A percentile compares a stretch with the other conserved stretches of the same genome.
Evolutionary conservation across 2,888 invertebrate genomes (phyloP).

Genomic region (Bellardia bayeri): DNA sequence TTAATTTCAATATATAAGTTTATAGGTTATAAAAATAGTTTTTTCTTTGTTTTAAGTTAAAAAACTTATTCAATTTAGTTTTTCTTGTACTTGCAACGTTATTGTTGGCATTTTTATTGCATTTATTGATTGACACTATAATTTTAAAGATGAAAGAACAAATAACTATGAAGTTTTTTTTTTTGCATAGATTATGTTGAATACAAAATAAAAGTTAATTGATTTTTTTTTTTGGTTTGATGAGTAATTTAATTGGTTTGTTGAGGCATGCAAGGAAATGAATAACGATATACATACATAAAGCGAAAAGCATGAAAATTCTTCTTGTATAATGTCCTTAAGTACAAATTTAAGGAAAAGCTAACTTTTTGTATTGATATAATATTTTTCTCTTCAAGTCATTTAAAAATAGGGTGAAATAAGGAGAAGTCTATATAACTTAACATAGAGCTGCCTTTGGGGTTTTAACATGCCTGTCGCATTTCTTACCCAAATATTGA

Average conservation of each 20-base stretch:
- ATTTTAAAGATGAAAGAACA: conserved; percentile 5
- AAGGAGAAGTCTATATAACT: no score
- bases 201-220: not conserved
- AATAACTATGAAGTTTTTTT: not conserved
- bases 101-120: conserved; percentile 5
- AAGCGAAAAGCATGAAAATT: not conserved
- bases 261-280: not conserved
- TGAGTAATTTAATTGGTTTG: not conserved
- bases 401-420: no score
- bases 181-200: not conserved
- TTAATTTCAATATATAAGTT: conserved; percentile 52
- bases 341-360: no score
- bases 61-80: conserved; percentile 58
- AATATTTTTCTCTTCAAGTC: no score
- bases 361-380: no score
- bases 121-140: conserved; percentile 51
- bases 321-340: not conserved
- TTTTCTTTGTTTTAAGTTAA: not conserved
- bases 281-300: not conserved
- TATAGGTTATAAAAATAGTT: conserved; percentile 26
- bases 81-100: not conserved
- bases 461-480: no score
- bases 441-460: no score
- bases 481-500: no score
- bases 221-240: not conserved